Conservation (phyloP, 2,888 invertebrate species). For the Myopa tessellatipennis region DNA sequence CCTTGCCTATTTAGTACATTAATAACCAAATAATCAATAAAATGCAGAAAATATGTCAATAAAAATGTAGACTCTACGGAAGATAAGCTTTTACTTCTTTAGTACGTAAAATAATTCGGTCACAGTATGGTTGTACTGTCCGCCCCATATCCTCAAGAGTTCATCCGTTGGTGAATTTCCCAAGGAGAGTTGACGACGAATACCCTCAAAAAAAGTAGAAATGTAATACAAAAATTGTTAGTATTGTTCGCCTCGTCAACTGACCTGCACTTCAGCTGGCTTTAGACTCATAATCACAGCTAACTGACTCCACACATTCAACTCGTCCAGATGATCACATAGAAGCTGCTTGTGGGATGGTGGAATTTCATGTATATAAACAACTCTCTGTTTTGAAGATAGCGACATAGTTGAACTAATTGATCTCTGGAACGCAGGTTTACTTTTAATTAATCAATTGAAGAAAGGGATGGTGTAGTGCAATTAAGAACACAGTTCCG, state of each 20-base stretch:
- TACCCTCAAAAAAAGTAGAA: constrained; percentile 64
- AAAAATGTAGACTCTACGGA: constrained; percentile 50
- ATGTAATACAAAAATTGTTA: neutral
- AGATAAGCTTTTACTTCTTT: constrained; percentile 50
- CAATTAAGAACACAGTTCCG: no score
- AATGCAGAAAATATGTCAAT: constrained; percentile 37
- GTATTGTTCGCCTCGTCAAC: constrained; percentile 31
- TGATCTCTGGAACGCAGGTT: neutral
- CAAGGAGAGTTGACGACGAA: constrained; percentile 71
- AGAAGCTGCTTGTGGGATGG: constrained; percentile 76
- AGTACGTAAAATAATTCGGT: constrained; percentile 82
- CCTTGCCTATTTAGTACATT: constrained; percentile 71
- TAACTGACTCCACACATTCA: constrained; percentile 83
- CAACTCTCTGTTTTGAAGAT: constrained; percentile 34
- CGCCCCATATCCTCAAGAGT: constrained; percentile 83
- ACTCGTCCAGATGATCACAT: constrained; percentile 81
- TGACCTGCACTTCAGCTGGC: constrained; percentile 65
- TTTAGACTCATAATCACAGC: constrained; percentile 78
- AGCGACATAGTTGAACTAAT: neutral
- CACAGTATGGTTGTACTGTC: constrained; percentile 84
- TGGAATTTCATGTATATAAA: constrained; percentile 79
- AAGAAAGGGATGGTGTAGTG: no score
- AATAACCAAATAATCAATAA: neutral
- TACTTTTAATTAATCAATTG: neutral
- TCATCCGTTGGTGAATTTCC: constrained; percentile 79